Conservation (phyloP, 2,113 vertebrate genomes). For the Tupaia chinensis region DNA sequence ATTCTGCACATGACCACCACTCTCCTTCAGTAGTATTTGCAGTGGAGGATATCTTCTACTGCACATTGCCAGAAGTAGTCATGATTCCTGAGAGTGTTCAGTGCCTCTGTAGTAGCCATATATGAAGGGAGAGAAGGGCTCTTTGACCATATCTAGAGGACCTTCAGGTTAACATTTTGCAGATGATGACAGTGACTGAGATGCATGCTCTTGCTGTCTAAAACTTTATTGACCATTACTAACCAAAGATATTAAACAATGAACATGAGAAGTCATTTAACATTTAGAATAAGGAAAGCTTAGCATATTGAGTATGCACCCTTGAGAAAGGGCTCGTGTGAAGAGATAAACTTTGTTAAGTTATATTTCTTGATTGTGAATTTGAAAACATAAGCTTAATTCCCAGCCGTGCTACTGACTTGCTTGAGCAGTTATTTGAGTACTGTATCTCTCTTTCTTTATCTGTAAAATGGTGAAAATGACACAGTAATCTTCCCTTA, state of each 20-base stretch:
- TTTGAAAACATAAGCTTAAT: slow-evolving; percentile 50
- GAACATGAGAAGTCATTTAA: slow-evolving; percentile 31
- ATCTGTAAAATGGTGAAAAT: slow-evolving; percentile 62
- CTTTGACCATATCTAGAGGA: background rate
- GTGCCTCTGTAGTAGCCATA: background rate
- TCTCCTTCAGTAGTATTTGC: slow-evolving; percentile 14
- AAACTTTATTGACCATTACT: slow-evolving; percentile 73
- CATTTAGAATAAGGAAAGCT: slow-evolving; percentile 1
- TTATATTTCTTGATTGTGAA: slow-evolving; percentile 22
- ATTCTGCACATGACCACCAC: background rate
- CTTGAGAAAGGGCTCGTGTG: background rate
- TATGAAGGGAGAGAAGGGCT: slow-evolving; percentile 46
- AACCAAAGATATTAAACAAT: slow-evolving; percentile 68
- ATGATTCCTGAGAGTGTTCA: slow-evolving; percentile 16
- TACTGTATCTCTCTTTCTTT: slow-evolving; percentile 52
- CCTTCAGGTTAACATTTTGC: slow-evolving; percentile 58
- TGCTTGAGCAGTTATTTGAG: slow-evolving; percentile 57
- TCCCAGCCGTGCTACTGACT: slow-evolving; percentile 57
- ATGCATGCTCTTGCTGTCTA: slow-evolving; percentile 69
- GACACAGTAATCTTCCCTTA: background rate
- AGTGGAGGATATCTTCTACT: background rate
- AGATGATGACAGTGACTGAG: slow-evolving; percentile 48
- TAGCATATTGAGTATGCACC: background rate
- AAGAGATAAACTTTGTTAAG: slow-evolving; percentile 21
- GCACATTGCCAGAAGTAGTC: background rate